phyloP scores from a whole-genome alignment of 1,140 invertebrate genomes.

The Hycleus phaleratus region DNA sequence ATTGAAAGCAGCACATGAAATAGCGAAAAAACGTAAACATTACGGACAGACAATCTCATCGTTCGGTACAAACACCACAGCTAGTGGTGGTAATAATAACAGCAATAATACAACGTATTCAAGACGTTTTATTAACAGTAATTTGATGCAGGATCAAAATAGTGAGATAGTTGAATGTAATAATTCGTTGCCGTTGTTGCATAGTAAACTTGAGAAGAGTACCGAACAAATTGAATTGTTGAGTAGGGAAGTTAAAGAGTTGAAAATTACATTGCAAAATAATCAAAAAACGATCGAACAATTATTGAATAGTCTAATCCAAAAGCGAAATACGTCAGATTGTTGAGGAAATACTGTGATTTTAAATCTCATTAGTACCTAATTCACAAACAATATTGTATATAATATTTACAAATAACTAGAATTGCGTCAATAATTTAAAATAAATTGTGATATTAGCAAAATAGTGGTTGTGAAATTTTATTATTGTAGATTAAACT shows the following conservation, averaged over 20 bases:
- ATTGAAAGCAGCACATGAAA: slow-evolving; percentile 63
- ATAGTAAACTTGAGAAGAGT: slow-evolving; percentile 54
- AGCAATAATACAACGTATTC: slow-evolving; percentile 46
- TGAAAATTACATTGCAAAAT: slow-evolving; percentile 42
- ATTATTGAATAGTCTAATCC: slow-evolving; percentile 18
- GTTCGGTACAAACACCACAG: slow-evolving; percentile 41
- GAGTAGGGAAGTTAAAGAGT: slow-evolving; percentile 53
- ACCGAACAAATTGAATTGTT: slow-evolving; percentile 52
- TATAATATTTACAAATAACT: too few relatives aligned
- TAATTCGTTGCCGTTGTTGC: slow-evolving; percentile 46
- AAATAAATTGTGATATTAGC: slow-evolving; percentile 25
- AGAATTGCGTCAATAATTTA: too few relatives aligned
- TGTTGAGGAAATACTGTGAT: slow-evolving; percentile 18
- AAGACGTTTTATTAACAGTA: slow-evolving; percentile 55
- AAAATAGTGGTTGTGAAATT: slow-evolving; percentile 25
- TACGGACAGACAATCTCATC: slow-evolving; percentile 58
- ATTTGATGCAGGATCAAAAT: slow-evolving; percentile 39
- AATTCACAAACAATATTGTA: too few relatives aligned
- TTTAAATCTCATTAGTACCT: not conserved
- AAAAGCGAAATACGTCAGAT: slow-evolving; percentile 18
- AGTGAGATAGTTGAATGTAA: slow-evolving; percentile 44
- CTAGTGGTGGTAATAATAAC: too few relatives aligned
- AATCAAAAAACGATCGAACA: slow-evolving; percentile 32
- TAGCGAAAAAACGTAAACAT: slow-evolving; percentile 62
- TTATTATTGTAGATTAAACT: too few relatives aligned